Conservation (phyloP, 2,113 vertebrate genomes). For the Sebastes schlegelii region DNA sequence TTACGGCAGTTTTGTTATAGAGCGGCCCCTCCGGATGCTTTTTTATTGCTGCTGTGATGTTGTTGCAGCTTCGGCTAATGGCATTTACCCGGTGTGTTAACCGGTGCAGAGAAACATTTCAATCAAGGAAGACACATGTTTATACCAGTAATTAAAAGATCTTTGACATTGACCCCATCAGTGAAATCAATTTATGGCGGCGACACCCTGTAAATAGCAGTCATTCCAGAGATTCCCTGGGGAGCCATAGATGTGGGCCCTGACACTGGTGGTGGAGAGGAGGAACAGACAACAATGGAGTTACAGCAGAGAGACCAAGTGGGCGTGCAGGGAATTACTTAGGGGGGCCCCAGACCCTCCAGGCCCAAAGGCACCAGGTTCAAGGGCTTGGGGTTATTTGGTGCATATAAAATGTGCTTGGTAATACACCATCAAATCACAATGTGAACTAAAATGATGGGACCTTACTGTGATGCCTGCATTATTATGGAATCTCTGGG, state of each 20-base stretch:
- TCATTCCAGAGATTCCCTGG: constrained; percentile 27
- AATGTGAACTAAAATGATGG: neutral
- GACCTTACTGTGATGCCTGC: neutral
- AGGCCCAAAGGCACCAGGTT: neutral
- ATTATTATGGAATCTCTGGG: neutral
- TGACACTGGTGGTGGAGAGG: constrained; percentile 10
- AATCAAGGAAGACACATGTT: neutral
- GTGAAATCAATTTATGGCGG: constrained; percentile 41
- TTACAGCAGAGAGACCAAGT: neutral
- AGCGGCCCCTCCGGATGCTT: neutral
- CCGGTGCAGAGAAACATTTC: constrained; percentile 25
- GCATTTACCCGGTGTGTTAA: constrained; percentile 1
- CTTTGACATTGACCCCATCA: constrained; percentile 36
- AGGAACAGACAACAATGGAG: constrained; percentile 2
- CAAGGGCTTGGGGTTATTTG: neutral
- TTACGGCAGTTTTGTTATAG: neutral
- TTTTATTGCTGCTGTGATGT: constrained; percentile 37
- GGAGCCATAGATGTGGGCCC: constrained; percentile 3
- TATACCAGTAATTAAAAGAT: constrained; percentile 50
- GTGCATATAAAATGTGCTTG: neutral
- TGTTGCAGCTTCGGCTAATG: neutral
- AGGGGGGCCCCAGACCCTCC: neutral
- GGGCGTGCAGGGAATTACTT: neutral
- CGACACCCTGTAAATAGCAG: constrained; percentile 29
- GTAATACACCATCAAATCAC: neutral